Evolutionary conservation across 2,888 invertebrate species (phyloP), one percentile per base, ranked within the genome.

Genomic region (Gisinianus flammeolus): DNA sequence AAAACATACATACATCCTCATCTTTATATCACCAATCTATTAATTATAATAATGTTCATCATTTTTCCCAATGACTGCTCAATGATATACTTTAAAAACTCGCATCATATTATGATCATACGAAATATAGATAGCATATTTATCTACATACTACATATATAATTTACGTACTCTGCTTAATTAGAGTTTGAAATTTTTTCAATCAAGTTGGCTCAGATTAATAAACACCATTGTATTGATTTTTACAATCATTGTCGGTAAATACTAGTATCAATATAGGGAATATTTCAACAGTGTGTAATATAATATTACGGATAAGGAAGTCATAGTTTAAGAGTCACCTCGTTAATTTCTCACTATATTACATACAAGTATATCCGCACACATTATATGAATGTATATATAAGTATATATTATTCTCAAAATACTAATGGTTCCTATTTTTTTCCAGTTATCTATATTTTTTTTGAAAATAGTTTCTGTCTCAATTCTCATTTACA

Each of bases 401-500:
- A 35, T 35, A 28, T 62, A 28, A 12, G 16, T 16, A 0, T 12
- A 62, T 12, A 26, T 5, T 28, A 22, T 62, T 6, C 28, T 28
- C 28, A 22, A 62, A 58, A 62, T 62, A 62, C 62, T 62, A 62
- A 62, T 62, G 62, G 62, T 62, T 62, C 62, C 16, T n/a, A n/a
- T n/a, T 44, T 44, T 44, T 62, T 62, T 62, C 62, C 62, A 62
- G 62, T 62, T 62, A 3, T 44, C 16, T 44, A 44, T 44, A 4
- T 44, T n/a, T n/a, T n/a, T n/a, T 44, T 44, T 44, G 44, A 26
- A 62, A 62, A 62, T 62, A 62, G 62, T 62, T 28, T 62, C 62
- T 22, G 24, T 62, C 56, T 58, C 56, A n/a, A 58, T 44, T 44
- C 44, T 35, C 35, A 35, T 12, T 35, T 35, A 35, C 12, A 35